phyloP scores from a whole-genome alignment of 2,113 vertebrate species.

The Malurus elegans region DNA sequence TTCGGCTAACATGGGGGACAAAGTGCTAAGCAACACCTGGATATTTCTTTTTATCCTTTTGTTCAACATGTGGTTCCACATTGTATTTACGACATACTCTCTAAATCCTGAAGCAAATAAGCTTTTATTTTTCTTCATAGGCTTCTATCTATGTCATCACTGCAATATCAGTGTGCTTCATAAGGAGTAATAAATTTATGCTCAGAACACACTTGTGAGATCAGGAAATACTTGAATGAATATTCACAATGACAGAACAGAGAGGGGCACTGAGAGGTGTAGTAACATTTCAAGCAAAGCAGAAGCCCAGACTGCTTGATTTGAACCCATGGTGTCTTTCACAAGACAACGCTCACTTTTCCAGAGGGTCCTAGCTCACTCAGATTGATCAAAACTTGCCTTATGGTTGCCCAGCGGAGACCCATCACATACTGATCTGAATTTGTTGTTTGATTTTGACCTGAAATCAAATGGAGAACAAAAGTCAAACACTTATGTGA shows the following conservation, averaged over 20 bases:
- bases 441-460: neutral
- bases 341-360: neutral
- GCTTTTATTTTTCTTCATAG: conserved; percentile 24
- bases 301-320: neutral
- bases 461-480: neutral
- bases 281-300: neutral
- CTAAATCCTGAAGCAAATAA: neutral
- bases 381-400: neutral
- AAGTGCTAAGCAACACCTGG: conserved; percentile 7
- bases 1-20: neutral
- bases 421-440: neutral
- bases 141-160: neutral
- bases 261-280: neutral
- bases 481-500: neutral
- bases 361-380: neutral
- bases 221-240: neutral
- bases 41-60: conserved; percentile 34
- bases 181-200: conserved; percentile 20
- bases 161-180: neutral
- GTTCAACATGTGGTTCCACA: conserved; percentile 16
- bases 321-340: neutral
- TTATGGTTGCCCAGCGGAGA: neutral
- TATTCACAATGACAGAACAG: neutral
- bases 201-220: neutral
- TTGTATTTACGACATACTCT: neutral